Evolutionary conservation across 2,888 invertebrate species (phyloP), one percentile per base, ranked within the genome.

Genomic region (Toxonevra muliebris): DNA sequence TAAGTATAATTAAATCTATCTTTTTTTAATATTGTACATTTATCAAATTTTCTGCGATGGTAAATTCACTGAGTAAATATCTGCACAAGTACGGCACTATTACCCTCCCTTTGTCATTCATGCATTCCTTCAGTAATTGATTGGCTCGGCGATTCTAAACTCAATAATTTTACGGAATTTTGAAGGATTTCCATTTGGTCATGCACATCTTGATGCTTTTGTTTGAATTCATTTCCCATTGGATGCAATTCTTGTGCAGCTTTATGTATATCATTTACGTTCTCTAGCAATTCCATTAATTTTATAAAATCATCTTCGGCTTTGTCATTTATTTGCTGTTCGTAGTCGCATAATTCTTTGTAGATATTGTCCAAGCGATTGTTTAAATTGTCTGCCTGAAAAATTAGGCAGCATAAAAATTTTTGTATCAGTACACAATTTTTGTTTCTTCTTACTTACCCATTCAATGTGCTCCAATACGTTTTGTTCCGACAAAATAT

Each of bases 341-440:
- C 75, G 57, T 69, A 75, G 48, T 74, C 73, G 20, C 74, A 73
- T 2, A 76, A 67, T 19, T 76, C 71, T 61, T 73, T 70, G 43
- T 73, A 73, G 42, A 76, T 74, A 9, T 53, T 61, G 9, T 72
- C 71, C n/a, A 76, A 68, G n/a, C 76, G 72, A 2, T 52, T 61
- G 43, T 70, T 75, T n/a, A 75, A 72, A 17, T 66, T 66, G 57
- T 73, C 71, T n/a, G 69, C 66, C 73, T 75, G 55, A 30, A 30
- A 30, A 4, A 30, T 2, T 30, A 30, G 30, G 7, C 30, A 30
- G 7, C 30, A 12, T 41, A 2, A 50, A 58, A 12, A 42, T 1
- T 42, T 58, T n/a, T n/a, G n/a, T 12, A 12, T 17, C 30, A 40
- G 19, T 8, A 3, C 12, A 13, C 4, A n/a, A n/a, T n/a, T n/a